phyloP scores from a whole-genome alignment of 2,113 vertebrate species.

The Trogon surrucura region DNA sequence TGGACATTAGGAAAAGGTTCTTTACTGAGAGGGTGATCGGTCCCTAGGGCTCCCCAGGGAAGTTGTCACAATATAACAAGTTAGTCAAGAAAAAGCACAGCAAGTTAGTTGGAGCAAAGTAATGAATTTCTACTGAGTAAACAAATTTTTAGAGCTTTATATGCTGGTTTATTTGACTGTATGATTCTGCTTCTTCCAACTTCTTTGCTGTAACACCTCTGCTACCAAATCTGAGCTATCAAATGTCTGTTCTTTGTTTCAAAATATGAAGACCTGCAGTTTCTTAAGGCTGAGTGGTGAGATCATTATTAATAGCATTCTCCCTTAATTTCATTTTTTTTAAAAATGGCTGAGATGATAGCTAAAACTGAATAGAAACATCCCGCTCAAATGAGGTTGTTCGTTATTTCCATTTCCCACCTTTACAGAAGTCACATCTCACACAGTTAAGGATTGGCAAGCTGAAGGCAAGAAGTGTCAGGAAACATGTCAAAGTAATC shows the following conservation, averaged over 20 bases:
- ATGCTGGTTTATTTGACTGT: not conserved
- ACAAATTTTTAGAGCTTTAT: not conserved
- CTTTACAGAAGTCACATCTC: conserved; percentile 5
- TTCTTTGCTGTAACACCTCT: not conserved
- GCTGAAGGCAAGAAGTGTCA: not conserved
- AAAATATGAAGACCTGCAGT: not conserved
- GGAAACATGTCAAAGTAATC: conserved; percentile 28
- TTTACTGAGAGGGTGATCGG: not conserved
- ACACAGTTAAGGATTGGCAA: conserved; percentile 20
- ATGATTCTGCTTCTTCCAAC: not conserved
- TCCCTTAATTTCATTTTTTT: not conserved
- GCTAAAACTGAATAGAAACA: conserved; percentile 4
- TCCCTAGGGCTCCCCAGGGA: not conserved
- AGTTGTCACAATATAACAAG: not conserved
- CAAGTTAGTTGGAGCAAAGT: not conserved
- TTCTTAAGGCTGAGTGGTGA: not conserved
- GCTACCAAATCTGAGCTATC: not conserved
- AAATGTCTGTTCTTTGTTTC: not conserved
- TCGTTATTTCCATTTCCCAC: conserved; percentile 13
- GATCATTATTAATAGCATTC: not conserved
- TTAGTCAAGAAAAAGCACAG: not conserved
- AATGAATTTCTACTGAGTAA: not conserved
- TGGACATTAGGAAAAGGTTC: not conserved
- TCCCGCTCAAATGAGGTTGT: not conserved
- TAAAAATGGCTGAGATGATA: not conserved